These are phyloP conservation scores for Ochropacha duplaris DNA, from an alignment of 2,888 invertebrate genomes.

Conservation along the genomic window DNA sequence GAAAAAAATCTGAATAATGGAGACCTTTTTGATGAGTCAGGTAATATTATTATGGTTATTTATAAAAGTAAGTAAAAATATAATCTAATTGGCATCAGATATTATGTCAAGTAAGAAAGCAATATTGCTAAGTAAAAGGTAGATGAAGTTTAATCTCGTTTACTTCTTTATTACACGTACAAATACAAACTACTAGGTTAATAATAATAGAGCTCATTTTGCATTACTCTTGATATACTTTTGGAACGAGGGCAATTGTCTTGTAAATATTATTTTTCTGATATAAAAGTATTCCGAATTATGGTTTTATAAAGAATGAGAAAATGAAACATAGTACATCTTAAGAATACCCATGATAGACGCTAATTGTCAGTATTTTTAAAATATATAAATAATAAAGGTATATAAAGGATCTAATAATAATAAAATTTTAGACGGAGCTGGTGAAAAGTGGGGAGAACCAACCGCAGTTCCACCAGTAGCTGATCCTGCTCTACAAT, in stretches of 20 bases:
- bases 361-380: no score
- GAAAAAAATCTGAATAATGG: slow-evolving; percentile 30
- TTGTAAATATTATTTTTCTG: neutral
- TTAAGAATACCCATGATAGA: no score
- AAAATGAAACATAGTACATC: no score
- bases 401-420: no score
- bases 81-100: neutral
- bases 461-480: slow-evolving; percentile 39
- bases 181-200: neutral
- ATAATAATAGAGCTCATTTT: neutral
- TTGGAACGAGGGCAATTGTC: neutral
- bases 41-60: slow-evolving; percentile 30
- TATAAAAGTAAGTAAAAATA: neutral
- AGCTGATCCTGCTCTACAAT: slow-evolving; percentile 49
- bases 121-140: neutral
- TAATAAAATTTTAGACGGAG: slow-evolving; percentile 35
- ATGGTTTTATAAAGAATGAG: no score
- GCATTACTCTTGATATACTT: neutral
- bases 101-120: neutral
- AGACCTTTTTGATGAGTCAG: slow-evolving; percentile 57
- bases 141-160: neutral
- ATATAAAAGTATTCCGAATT: no score
- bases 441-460: slow-evolving; percentile 58
- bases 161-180: neutral
- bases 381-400: no score